These are phyloP conservation scores for Pangasius djambal DNA, from an alignment of 2,797 vertebrate species.

Conservation along the genomic window DNA sequence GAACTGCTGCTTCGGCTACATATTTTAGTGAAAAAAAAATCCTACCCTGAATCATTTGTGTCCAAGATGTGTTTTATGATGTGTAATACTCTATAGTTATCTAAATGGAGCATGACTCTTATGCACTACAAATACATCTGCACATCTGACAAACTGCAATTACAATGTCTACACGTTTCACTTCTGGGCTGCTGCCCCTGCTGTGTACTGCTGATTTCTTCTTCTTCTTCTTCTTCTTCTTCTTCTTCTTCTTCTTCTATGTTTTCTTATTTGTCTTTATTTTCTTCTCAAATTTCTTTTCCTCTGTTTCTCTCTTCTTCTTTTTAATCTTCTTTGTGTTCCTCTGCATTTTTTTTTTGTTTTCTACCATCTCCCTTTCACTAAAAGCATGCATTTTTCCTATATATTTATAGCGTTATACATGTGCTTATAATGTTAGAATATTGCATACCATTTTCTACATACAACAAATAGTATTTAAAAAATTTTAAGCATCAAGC, in stretches of 20 bases:
- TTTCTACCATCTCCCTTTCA: no score
- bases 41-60: background rate
- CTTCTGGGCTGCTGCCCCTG: background rate
- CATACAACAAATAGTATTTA: background rate
- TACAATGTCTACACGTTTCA: background rate
- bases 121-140: conserved; percentile 17
- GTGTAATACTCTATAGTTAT: background rate
- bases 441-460: background rate
- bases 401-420: background rate
- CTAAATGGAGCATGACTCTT: conserved; percentile 19
- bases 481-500: background rate
- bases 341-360: background rate
- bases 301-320: background rate
- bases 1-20: background rate
- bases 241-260: background rate
- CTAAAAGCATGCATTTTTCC: background rate
- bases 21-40: background rate
- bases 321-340: background rate
- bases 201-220: background rate
- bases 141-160: background rate
- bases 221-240: background rate
- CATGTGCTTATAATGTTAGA: background rate
- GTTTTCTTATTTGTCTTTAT: no score
- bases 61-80: conserved; percentile 3
- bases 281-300: background rate